These are phyloP conservation scores for Drepanosiphum platanoidis DNA, from an alignment of 2,888 invertebrate species.

Conservation along the genomic window DNA sequence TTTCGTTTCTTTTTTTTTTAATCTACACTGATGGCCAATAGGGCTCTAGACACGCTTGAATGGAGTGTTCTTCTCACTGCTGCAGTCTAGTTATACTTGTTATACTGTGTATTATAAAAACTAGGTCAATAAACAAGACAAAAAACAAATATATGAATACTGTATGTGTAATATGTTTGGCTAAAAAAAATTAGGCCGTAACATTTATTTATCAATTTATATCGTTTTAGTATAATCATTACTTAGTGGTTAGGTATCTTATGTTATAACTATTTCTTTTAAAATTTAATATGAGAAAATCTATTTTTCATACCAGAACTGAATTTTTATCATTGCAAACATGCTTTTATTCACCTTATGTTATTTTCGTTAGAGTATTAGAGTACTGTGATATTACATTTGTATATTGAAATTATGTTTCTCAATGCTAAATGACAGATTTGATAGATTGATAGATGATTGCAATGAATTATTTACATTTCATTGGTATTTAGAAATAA, in stretches of 20 bases:
- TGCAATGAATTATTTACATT: not conserved
- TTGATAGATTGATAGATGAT: not conserved
- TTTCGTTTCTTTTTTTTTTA: too few relatives aligned
- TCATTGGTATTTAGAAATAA: not conserved
- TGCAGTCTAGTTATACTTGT: not conserved
- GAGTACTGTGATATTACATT: not conserved
- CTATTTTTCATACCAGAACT: too few relatives aligned
- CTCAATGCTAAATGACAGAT: not conserved
- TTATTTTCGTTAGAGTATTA: too few relatives aligned
- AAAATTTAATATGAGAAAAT: too few relatives aligned
- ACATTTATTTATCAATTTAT: too few relatives aligned
- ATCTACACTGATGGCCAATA: not conserved
- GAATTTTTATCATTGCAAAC: too few relatives aligned
- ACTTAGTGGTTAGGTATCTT: too few relatives aligned
- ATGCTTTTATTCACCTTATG: too few relatives aligned
- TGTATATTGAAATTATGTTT: not conserved
- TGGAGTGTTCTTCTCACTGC: constrained; percentile 3
- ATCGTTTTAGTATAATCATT: too few relatives aligned
- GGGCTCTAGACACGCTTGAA: not conserved
- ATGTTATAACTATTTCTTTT: too few relatives aligned
- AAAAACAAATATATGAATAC: not conserved
- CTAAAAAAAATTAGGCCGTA: not conserved
- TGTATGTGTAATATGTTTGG: too few relatives aligned
- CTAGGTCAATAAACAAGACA: not conserved
- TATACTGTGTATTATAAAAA: not conserved